phyloP scores from a whole-genome alignment of 2,113 vertebrate species.

The Ammodramus savannarum region DNA sequence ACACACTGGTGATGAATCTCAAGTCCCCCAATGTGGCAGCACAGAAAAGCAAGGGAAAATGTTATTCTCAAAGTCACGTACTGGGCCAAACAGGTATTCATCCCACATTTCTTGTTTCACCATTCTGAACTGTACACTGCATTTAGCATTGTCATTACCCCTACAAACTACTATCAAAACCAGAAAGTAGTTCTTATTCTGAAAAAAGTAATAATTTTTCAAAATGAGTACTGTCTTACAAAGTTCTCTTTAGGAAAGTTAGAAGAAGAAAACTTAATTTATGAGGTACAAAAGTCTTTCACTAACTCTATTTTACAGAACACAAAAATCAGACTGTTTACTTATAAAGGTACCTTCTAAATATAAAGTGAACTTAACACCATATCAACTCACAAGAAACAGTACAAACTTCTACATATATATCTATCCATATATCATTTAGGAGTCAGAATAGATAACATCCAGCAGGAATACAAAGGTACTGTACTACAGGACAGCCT shows the following conservation, averaged over 20 bases:
- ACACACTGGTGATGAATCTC: background rate
- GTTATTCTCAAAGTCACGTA: accelerated
- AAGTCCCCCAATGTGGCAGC: too few relatives aligned
- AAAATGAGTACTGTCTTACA: background rate
- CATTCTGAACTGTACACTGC: background rate
- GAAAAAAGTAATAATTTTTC: background rate
- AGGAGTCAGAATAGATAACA: background rate
- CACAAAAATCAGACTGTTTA: background rate
- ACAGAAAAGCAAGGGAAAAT: background rate
- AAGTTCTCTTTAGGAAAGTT: background rate
- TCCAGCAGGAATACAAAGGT: background rate
- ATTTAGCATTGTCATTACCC: background rate
- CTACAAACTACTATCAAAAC: background rate
- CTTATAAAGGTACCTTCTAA: background rate
- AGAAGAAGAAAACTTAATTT: background rate
- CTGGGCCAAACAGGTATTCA: background rate
- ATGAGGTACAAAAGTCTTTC: background rate
- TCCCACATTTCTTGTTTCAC: background rate
- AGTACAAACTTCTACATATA: background rate
- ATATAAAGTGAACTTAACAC: background rate
- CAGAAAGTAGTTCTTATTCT: background rate
- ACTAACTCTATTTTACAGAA: background rate
- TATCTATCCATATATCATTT: background rate
- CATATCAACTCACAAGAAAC: background rate
- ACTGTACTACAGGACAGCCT: background rate